Base-by-base conservation (phyloP, 2,113 vertebrate species). In the Daubentonia madagascariensis region DNA sequence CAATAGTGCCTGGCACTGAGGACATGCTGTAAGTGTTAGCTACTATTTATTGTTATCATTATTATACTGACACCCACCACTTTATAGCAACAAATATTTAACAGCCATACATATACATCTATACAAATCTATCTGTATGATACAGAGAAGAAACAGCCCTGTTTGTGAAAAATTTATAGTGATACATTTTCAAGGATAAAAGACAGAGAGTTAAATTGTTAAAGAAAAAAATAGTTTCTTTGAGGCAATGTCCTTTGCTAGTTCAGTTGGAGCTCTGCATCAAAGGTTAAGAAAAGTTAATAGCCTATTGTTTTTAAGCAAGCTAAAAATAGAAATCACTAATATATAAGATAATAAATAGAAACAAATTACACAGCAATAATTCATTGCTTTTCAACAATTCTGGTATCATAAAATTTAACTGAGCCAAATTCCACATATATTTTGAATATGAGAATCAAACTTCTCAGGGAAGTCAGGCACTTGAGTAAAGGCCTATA, bases 201-300 rank as follows among this genome's bases (percentile, higher is more conserved):
- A 95, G 20, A 81, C 7, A 78, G 50, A 78, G 89, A 88, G 50
- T 40, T 67, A 85, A 86, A 95, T 12, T 57, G 52, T 78, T 70
- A 65, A 57, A 59, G 52, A 80, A 59, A 94, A 57, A 78, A n/a
- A 52, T 14, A 28, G 23, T 72, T 91, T 79, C 59, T 91, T 96
- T 63, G 59, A 63, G 28, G 30, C 37, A 78, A 40, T 50, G 37
- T 81, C 52, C 61, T 91, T 88, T 86, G 54, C 23, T 63, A 67
- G 32, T 84, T 94, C 43, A 57, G 67, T 43, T 93, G 20, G 43
- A 93, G 23, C 45, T 7, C 57, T 75, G n/a, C 30, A 75, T 87
- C 57, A 81, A 96, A 89, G 61, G 59, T 3, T 96, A n/a, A 94
- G 81, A 80, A 94, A 96, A 91, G 30, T 81, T 92, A 30, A 95